These are phyloP conservation scores for Petrocephalus zakoni DNA, from an alignment of 2,113 vertebrate genomes.

Conservation along the genomic window DNA sequence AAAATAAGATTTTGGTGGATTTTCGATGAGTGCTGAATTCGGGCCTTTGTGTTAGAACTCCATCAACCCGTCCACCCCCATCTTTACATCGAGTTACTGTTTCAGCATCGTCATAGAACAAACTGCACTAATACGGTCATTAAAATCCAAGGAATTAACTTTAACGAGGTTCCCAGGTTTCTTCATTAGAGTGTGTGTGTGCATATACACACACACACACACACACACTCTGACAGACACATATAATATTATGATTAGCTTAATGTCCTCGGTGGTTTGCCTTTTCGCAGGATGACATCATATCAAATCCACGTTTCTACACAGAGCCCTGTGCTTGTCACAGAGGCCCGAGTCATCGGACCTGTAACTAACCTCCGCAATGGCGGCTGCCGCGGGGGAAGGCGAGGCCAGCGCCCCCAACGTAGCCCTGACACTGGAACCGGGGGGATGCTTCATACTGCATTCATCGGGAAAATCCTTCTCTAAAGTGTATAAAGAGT, in stretches of 20 bases:
- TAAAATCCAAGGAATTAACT: not conserved
- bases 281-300: too few species aligned
- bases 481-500: not conserved
- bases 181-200: not conserved
- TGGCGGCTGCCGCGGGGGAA: not conserved
- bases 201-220: not conserved
- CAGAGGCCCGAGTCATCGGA: slow-evolving; percentile 39
- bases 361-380: not conserved
- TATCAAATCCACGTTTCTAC: too few species aligned
- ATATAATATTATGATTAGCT: not conserved
- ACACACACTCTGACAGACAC: not conserved
- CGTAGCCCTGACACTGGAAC: not conserved
- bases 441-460: not conserved
- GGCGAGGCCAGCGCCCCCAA: not conserved
- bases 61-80: not conserved
- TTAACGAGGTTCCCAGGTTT: not conserved
- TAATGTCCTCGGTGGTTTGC: not conserved
- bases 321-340: slow-evolving; percentile 47
- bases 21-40: not conserved
- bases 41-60: too few species aligned
- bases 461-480: not conserved
- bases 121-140: not conserved
- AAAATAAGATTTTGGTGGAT: slow-evolving; percentile 45
- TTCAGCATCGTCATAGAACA: not conserved
- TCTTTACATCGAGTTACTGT: not conserved